Base-by-base conservation (phyloP, 2,113 vertebrate species). In the Microcebus murinus region DNA sequence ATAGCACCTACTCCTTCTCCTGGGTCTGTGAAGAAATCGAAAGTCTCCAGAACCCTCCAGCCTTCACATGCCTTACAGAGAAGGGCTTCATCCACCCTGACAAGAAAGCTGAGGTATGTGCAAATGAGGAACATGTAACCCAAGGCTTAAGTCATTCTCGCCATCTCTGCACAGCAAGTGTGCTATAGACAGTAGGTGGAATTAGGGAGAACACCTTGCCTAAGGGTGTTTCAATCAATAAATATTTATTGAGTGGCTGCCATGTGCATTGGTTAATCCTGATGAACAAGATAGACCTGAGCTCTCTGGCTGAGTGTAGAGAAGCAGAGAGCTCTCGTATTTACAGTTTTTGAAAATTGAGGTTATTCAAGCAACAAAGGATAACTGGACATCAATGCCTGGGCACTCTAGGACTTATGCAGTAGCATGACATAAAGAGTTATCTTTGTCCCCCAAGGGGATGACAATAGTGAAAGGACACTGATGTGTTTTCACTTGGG, bases 31-130 rank as follows among this genome's bases (percentile, higher is more conserved):
- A 99, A 63, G 99, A 99, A 84, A 45, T 39, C 11, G 97, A 95
- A 59, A 96, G 87, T 39, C 70, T 97, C 36, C 96, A 84, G 92
- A 92, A 96, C 50, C 91, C 91, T n/a, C 74, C 98, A 9, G 96
- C 97, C 31, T 99, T 99, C 95, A 89, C 27, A 45, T 99, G 99
- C 97, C 98, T 99, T n/a, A 98, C 98, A 3, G 98, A 99, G 45
- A 98, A 91, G 59, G 99, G 98, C 2, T 86, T 81, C 45, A 98
- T 99, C 97, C 98, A 97, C 76, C 98, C 99, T 29, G 99, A 99
- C 71, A 99, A 99, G 97, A 99, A 98, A 97, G 98, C 98, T 4
- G 98, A 99, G 98, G 99, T 99, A 8, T 13, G 97, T 97, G 42
- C 57, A 36, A 55, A n/a, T 42, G 79, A 73, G 39, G 29, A 76